Base-by-base conservation (phyloP, 2,888 invertebrate genomes). In the Melolontha melolontha region DNA sequence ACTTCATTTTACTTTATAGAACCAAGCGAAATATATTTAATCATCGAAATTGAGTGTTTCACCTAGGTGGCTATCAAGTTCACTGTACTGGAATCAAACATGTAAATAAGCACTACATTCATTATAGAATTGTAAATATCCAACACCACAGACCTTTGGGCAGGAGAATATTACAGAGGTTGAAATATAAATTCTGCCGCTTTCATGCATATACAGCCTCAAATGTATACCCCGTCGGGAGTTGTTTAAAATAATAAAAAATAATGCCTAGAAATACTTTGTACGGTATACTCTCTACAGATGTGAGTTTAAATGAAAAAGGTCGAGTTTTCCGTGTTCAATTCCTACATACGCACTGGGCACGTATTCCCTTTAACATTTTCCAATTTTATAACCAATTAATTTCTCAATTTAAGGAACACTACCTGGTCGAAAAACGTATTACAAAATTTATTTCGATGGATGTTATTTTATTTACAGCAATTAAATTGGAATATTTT, bases 201-300 rank as follows among this genome's bases (percentile, higher is more conserved):
- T 22, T 27, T n/a, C 57, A 27, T 41, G 27, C n/a, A 27, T 5
- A 11, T 8, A 27, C 14, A 8, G 41, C 10, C 27, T 42, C 42
- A 8, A 27, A 57, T 42, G 57, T 57, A 12, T 22, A 44, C 27
- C 27, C 57, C 57, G 27, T 44, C 27, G 57, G 42, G 57, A 57
- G 42, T 22, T 57, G 57, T 57, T 44, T 42, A 57, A 57, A 57
- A 57, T 57, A 57, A 57, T 57, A 57, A 57, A 41, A 42, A 42
- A 12, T 44, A 57, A 57, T 44, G 42, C 27, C 11, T 41, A n/a
- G 57, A 22, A 42, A 42, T 6, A 34, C 10, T 34, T 34, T 34
- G 34, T 34, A 34, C 1, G 34, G 34, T 34, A 34, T 27, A 16
- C 42, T 44, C 27, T 7, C 7, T 42, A 55, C 14, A 11, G 27